Conservation (phyloP, 2,113 vertebrate species). For the Clarias gariepinus region DNA sequence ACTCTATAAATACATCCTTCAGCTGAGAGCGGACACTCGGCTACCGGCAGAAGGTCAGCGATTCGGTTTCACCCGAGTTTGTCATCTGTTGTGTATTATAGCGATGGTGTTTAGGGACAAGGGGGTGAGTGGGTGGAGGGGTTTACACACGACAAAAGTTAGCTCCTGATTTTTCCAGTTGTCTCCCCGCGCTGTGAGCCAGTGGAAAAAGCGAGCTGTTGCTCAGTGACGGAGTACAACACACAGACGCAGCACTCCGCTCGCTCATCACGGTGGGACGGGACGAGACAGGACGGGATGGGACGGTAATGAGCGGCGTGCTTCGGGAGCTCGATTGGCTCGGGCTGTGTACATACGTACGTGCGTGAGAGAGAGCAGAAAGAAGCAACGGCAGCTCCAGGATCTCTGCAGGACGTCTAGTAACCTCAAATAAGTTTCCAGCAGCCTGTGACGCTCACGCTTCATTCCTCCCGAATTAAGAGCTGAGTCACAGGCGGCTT, state of each 20-base stretch:
- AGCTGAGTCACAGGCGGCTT: neutral
- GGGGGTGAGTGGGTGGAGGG: slow-evolving; percentile 16
- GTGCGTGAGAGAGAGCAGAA: neutral
- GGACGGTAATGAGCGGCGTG: neutral
- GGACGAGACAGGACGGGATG: neutral
- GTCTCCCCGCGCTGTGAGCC: slow-evolving; percentile 33
- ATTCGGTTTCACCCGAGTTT: neutral
- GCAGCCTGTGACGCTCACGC: neutral
- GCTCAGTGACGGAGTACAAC: slow-evolving; percentile 37
- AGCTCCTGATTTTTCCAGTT: slow-evolving; percentile 42
- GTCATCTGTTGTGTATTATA: slow-evolving; percentile 49
- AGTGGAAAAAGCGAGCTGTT: slow-evolving; percentile 41
- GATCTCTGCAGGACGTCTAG: neutral
- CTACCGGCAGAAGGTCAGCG: neutral
- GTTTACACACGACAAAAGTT: neutral
- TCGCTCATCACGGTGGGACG: neutral
- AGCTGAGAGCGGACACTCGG: slow-evolving; percentile 10
- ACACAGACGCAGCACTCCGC: slow-evolving; percentile 42
- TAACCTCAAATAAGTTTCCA: neutral
- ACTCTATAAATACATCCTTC: neutral
- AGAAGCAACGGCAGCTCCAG: neutral
- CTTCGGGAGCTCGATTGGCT: neutral
- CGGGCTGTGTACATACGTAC: neutral
- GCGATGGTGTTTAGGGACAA: neutral
- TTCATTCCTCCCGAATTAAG: neutral